Evolutionary conservation across 2,113 vertebrate genomes (phyloP).

Genomic region (Chroicocephalus ridibundus): DNA sequence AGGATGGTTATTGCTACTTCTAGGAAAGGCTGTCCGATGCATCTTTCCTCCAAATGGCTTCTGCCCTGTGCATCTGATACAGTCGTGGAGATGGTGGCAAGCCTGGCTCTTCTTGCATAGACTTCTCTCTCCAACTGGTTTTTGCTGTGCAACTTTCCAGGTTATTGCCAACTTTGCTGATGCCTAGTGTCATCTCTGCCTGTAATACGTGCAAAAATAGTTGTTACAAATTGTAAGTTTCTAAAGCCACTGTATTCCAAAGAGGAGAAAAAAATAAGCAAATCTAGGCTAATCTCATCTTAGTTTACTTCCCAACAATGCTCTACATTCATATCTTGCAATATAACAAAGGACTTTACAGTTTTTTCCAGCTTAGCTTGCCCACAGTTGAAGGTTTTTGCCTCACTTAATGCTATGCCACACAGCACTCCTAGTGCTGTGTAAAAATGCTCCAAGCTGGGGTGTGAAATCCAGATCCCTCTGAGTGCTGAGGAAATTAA

Average conservation of each 20-base stretch:
- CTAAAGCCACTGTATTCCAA: not conserved
- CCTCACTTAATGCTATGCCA: not conserved
- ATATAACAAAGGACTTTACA: not conserved
- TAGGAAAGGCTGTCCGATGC: not conserved
- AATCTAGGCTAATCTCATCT: not conserved
- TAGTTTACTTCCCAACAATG: not conserved
- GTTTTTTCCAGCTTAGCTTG: not conserved
- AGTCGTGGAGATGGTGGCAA: not conserved
- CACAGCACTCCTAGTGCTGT: not conserved
- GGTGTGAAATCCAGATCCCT: not conserved
- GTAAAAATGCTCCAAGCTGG: not conserved
- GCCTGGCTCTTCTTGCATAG: not conserved
- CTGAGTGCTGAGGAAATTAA: not conserved
- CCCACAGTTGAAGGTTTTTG: not conserved
- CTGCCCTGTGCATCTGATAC: not conserved
- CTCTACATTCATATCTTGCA: not conserved
- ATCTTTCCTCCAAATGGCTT: not conserved
- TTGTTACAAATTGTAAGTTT: not conserved
- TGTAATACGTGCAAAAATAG: not conserved
- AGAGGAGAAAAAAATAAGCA: not conserved
- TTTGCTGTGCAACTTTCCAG: not conserved
- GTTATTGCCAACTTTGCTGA: not conserved
- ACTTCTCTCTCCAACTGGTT: not conserved
- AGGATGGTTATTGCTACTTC: not conserved
- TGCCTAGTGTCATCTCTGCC: not conserved